Evolutionary conservation across 2,797 vertebrate species (phyloP).

Genomic region (Myotis planiceps): DNA sequence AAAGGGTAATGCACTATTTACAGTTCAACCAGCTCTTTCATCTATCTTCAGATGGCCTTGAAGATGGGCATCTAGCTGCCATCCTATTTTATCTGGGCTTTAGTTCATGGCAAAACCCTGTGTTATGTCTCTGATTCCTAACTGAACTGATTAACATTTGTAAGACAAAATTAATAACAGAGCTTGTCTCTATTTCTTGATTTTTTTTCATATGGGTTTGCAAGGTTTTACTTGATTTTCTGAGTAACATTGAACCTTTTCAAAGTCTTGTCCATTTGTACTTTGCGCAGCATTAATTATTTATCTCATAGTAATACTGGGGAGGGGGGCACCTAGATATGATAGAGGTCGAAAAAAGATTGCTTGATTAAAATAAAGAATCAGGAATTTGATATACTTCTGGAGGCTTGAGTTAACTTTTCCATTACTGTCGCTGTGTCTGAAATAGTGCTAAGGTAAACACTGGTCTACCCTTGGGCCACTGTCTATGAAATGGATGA

Average conservation of each 20-base stretch:
- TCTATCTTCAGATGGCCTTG: background rate
- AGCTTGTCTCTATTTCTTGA: background rate
- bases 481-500: conserved; percentile 13
- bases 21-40: background rate
- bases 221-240: conserved; percentile 19
- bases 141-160: conserved; percentile 54
- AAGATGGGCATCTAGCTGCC: background rate
- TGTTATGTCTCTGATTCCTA: background rate
- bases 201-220: conserved; percentile 6
- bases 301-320: background rate
- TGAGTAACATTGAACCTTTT: conserved; percentile 54
- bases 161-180: conserved; percentile 29
- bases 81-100: background rate
- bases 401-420: background rate
- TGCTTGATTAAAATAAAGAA: conserved; percentile 30
- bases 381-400: background rate
- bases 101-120: background rate
- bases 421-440: background rate
- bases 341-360: background rate
- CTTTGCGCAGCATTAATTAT: background rate
- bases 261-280: conserved; percentile 33
- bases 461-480: background rate
- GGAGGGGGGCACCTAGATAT: background rate
- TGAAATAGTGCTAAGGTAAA: conserved; percentile 28
- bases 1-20: background rate